Evolutionary conservation across 2,113 vertebrate species (phyloP).

Genomic region (Xiphophorus hellerii): DNA sequence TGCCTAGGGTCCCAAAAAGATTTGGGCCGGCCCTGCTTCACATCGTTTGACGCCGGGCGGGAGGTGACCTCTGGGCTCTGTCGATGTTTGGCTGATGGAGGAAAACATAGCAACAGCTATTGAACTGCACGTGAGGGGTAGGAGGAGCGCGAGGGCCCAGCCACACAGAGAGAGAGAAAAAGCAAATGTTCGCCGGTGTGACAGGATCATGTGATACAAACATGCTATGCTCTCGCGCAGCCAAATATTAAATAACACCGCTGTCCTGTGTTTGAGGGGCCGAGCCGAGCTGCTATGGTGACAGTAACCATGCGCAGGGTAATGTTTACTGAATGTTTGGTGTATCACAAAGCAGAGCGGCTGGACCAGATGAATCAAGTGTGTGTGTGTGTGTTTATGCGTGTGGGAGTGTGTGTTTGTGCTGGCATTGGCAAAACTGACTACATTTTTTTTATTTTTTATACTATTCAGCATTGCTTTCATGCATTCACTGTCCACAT

Average conservation of each 20-base stretch:
- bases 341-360: constrained; percentile 81
- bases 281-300: constrained; percentile 86
- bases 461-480: constrained; percentile 30
- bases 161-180: background rate
- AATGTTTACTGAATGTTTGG: constrained; percentile 93
- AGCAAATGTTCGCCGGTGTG: constrained; percentile 55
- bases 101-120: constrained; percentile 78
- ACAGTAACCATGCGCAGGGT: constrained; percentile 87
- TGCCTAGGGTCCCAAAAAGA: too few relatives aligned
- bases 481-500: constrained; percentile 2
- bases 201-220: constrained; percentile 72
- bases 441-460: constrained; percentile 9
- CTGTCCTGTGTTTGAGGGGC: constrained; percentile 86
- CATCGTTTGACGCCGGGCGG: background rate
- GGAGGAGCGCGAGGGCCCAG: constrained; percentile 23
- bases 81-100: constrained; percentile 71
- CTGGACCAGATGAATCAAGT: constrained; percentile 54
- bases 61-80: constrained; percentile 54
- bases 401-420: constrained; percentile 1
- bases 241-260: constrained; percentile 91
- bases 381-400: constrained; percentile 28
- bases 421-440: constrained; percentile 31
- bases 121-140: constrained; percentile 14
- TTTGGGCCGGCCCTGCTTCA: too few relatives aligned
- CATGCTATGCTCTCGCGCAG: constrained; percentile 67